Evolutionary conservation across 2,797 vertebrate species (phyloP).

Genomic region (Diglossa cyanea): DNA sequence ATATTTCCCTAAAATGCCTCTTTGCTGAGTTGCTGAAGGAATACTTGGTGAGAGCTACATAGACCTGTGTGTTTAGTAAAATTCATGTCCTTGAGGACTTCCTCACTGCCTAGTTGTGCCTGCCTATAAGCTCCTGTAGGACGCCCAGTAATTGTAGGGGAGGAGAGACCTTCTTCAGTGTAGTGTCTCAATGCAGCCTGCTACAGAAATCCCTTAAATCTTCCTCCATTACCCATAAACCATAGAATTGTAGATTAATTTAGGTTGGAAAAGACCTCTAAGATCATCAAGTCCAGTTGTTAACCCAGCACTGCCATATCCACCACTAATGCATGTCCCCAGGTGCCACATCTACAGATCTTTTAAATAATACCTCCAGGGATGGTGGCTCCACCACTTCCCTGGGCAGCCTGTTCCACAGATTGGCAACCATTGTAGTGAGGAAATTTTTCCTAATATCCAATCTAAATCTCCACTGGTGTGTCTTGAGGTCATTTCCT

Average conservation of each 20-base stretch:
- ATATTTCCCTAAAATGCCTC: background rate
- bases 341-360: background rate
- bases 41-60: background rate
- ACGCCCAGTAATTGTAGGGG: background rate
- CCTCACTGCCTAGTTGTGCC: background rate
- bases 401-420: background rate
- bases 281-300: background rate
- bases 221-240: background rate
- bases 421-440: fast-evolving
- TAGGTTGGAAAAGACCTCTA: background rate
- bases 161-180: background rate
- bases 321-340: background rate
- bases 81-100: background rate
- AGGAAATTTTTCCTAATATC: background rate
- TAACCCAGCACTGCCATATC: background rate
- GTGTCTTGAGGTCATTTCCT: background rate
- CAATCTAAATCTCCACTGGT: background rate
- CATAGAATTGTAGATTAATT: fast-evolving
- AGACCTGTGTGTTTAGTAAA: background rate
- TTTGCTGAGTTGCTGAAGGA: background rate
- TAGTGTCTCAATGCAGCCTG: background rate
- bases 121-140: background rate
- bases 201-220: background rate
- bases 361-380: background rate
- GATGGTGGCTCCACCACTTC: background rate